Evolutionary conservation across 2,797 vertebrate genomes (phyloP), one percentile per base, ranked within the genome.

Genomic region (Cirrhinus molitorella): DNA sequence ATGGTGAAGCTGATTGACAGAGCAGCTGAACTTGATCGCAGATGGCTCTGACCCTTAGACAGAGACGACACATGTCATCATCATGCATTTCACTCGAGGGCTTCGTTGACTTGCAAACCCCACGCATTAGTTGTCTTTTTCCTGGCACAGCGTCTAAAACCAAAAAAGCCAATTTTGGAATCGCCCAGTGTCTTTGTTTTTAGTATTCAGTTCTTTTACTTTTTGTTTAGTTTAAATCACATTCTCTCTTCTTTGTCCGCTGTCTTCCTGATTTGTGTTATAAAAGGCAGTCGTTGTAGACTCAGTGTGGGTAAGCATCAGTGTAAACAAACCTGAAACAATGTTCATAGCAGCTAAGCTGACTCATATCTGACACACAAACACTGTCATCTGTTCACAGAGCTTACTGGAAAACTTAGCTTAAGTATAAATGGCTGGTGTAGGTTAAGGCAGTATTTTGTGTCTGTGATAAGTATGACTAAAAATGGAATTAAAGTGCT

Each of bases 311-410:
- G 83, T 79, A 81, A 59, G 78, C 55, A 84, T 28, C 28, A 80
- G 79, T 85, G 79, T 83, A 63, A 63, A 83, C 80, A 89, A 74
- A 83, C 86, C 84, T 85, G 66, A 21, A 79, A 86, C 34, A 57
- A 73, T 78, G 66, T 82, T 84, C 67, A 85, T 81, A 63, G 70
- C 80, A 81, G 79, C 72, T 86, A 49, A 79, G 84, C 80, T 90
- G 88, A 91, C 88, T 91, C 87, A 89, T 85, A 75, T 66, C 63
- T 88, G 53, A 75, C 82, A 82, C 59, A 82, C 37, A 51, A 68
- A 66, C 75, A 84, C 51, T 51, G 49, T 61, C 65, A 78, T 79
- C 43, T 73, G 49, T 21, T 57, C 34, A 45, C 49, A 57, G 51
- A 80, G 57, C 47, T 61, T 81, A 65, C 80, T 81, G 59, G 71